These are phyloP conservation scores for Spilarctia lutea DNA, from an alignment of 2,888 invertebrate genomes.

Conservation along the genomic window DNA sequence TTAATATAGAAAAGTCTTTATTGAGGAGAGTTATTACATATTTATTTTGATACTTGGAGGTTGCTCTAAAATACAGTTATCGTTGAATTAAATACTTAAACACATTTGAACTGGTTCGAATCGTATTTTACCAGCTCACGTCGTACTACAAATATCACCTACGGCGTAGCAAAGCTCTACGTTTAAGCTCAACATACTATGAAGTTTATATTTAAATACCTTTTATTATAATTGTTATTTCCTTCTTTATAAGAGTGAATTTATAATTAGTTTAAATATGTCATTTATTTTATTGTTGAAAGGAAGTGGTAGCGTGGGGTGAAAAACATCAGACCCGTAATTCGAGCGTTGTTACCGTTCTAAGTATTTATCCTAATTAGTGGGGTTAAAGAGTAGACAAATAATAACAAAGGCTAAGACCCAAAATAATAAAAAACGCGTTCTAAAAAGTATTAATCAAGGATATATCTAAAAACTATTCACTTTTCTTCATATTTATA, in stretches of 20 bases:
- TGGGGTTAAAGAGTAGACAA: neutral
- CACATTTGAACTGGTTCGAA: neutral
- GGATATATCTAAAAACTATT: too few relatives aligned
- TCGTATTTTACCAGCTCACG: too few relatives aligned
- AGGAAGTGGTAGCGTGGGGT: neutral
- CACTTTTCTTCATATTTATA: neutral
- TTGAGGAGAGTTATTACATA: neutral
- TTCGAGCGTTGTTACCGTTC: neutral
- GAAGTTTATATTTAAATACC: neutral
- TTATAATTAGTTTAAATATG: neutral
- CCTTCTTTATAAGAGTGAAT: neutral
- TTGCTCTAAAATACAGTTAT: too few relatives aligned
- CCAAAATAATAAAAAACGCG: neutral
- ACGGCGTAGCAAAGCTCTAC: conserved; percentile 5
- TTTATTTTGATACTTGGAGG: neutral
- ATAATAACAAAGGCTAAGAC: neutral
- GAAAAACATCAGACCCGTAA: neutral
- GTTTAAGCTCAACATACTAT: too few relatives aligned
- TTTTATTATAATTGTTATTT: neutral
- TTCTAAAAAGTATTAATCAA: neutral
- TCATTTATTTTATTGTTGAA: neutral
- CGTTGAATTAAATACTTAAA: too few relatives aligned
- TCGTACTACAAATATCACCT: conserved; percentile 6
- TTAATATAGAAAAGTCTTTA: too few relatives aligned
- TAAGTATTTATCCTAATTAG: neutral